A percentile compares a stretch with the other conserved stretches of the same genome.
phyloP scores from a whole-genome alignment of 2,888 invertebrate species.

The Agonopterix heracliana region DNA sequence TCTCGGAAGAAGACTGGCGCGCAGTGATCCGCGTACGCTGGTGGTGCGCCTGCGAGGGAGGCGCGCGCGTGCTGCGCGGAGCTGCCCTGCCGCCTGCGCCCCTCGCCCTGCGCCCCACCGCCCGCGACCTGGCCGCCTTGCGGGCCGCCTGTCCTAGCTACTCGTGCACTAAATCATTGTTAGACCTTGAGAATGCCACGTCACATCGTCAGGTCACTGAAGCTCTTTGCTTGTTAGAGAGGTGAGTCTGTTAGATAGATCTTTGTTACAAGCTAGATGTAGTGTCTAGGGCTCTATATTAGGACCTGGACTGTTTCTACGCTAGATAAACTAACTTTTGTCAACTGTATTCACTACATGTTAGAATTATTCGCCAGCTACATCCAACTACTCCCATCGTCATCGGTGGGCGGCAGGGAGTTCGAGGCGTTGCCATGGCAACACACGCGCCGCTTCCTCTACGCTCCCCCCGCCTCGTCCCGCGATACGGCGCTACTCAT shows the following conservation, averaged over 20 bases:
- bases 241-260: constrained; percentile 40
- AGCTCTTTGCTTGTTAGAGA: constrained; percentile 71
- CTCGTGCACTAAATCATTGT: constrained; percentile 70
- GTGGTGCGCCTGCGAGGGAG: constrained; percentile 46
- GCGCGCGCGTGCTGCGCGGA: constrained; percentile 25
- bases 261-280: too few species aligned
- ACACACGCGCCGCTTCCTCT: constrained; percentile 76
- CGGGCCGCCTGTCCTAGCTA: constrained; percentile 70
- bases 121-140: constrained; percentile 62
- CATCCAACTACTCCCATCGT: constrained; percentile 44
- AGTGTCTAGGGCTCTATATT: too few species aligned
- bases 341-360: too few species aligned
- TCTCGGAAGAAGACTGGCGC: constrained; percentile 51
- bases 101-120: constrained; percentile 35
- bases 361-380: constrained; percentile 48
- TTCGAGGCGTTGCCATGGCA: constrained; percentile 77
- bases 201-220: constrained; percentile 75
- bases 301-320: too few species aligned
- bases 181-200: constrained; percentile 79
- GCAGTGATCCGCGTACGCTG: constrained; percentile 50
- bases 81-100: constrained; percentile 36
- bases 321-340: too few species aligned
- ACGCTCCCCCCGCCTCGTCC: constrained; percentile 78
- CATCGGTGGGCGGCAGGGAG: constrained; percentile 38
- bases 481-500: constrained; percentile 78